phyloP scores from a whole-genome alignment of 2,888 invertebrate species.

The Carpatolechia fugitivella region DNA sequence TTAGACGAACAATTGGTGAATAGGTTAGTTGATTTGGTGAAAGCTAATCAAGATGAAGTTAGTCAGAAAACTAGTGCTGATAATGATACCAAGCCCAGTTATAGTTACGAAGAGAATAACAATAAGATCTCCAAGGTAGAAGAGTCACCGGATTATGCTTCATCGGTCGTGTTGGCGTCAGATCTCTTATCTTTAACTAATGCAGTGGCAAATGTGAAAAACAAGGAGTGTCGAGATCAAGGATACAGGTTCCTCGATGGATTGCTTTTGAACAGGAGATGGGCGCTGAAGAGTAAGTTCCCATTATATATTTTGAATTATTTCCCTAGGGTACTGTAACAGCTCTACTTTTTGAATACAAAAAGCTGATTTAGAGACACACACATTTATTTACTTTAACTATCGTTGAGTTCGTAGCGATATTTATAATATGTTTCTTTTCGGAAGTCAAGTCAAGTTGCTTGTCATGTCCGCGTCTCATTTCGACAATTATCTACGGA shows the following conservation, averaged over 20 bases:
- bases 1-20: slow-evolving; percentile 49
- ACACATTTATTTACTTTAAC: too few relatives aligned
- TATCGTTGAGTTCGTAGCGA: too few relatives aligned
- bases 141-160: slow-evolving; percentile 71
- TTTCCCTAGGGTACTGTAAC: too few relatives aligned
- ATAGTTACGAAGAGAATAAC: slow-evolving; percentile 30
- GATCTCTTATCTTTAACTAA: slow-evolving; percentile 70
- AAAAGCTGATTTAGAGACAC: too few relatives aligned
- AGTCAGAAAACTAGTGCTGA: not conserved
- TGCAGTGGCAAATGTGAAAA: slow-evolving; percentile 68
- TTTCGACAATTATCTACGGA: too few relatives aligned
- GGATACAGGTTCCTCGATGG: slow-evolving; percentile 70
- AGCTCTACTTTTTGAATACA: too few relatives aligned
- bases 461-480: too few relatives aligned
- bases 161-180: slow-evolving; percentile 69
- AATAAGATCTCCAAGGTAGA: slow-evolving; percentile 49
- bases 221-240: slow-evolving; percentile 69
- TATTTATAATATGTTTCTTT: too few relatives aligned
- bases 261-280: slow-evolving; percentile 69
- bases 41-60: slow-evolving; percentile 21
- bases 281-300: slow-evolving; percentile 80
- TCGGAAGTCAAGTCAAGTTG: too few relatives aligned
- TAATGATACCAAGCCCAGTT: not conserved
- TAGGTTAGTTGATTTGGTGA: slow-evolving; percentile 46
- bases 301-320: not conserved